Percentiles rank a stretch among this genome's conserved stretches.
Conservation (phyloP, 1,140 invertebrate genomes). For the Nixonia krombeini region DNA sequence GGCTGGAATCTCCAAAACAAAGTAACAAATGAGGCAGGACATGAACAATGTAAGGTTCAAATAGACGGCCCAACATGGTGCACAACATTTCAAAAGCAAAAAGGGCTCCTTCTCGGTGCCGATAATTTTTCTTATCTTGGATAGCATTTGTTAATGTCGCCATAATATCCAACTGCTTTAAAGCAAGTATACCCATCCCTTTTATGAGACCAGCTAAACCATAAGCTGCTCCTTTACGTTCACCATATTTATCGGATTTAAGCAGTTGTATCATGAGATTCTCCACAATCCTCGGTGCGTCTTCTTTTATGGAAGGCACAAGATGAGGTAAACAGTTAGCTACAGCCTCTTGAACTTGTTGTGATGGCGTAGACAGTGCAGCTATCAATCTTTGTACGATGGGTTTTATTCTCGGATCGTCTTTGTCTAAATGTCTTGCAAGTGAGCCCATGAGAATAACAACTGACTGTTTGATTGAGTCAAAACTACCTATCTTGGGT, state of each 20-base stretch:
- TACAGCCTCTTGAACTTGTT: slow-evolving; percentile 97
- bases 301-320: slow-evolving; percentile 91
- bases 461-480: slow-evolving; percentile 94
- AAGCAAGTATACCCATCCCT: slow-evolving; percentile 94
- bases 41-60: slow-evolving; percentile 99
- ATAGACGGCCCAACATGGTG: slow-evolving; percentile 93
- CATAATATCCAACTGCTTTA: slow-evolving; percentile 98
- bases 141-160: slow-evolving; percentile 93
- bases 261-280: slow-evolving; percentile 90
- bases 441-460: slow-evolving; percentile 97
- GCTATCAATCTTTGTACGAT: slow-evolving; percentile 93
- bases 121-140: slow-evolving; percentile 96
- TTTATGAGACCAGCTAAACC: slow-evolving; percentile 92
- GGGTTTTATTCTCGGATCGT: slow-evolving; percentile 89
- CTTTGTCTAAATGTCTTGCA: slow-evolving; percentile 93
- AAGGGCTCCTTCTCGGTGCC: slow-evolving; percentile 93
- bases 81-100: slow-evolving; percentile 99
- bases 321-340: slow-evolving; percentile 96
- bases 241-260: slow-evolving; percentile 97
- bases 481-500: slow-evolving; percentile 90
- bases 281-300: slow-evolving; percentile 89
- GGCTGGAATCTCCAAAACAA: slow-evolving; percentile 96
- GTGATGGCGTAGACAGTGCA: slow-evolving; percentile 95
- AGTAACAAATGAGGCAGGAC: slow-evolving; percentile 94
- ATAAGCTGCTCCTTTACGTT: slow-evolving; percentile 92